Conservation (phyloP, 2,888 invertebrate species). For the Globia sparganii region DNA sequence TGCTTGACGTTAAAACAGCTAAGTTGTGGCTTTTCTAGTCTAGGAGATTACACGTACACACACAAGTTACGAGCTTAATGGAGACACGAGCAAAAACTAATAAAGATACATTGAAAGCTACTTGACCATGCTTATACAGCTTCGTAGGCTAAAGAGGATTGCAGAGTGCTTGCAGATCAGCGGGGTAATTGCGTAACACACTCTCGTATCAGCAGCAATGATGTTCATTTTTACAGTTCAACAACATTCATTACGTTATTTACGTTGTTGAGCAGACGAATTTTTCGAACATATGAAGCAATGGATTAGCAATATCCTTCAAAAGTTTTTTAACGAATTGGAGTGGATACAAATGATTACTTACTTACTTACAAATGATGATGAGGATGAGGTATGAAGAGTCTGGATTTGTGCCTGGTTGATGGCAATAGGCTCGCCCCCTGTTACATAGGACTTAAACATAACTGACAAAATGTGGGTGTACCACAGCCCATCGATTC, state of each 20-base stretch:
- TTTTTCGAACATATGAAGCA: neutral
- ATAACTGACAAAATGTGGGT: neutral
- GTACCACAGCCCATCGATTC: too few relatives aligned
- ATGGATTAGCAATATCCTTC: neutral
- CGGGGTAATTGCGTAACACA: too few relatives aligned
- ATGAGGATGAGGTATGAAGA: neutral
- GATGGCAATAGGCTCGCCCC: neutral
- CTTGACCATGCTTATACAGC: neutral
- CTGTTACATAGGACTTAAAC: neutral
- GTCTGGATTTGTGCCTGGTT: neutral
- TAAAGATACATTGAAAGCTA: conserved; percentile 15
- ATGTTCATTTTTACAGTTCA: too few relatives aligned
- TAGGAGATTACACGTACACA: conserved; percentile 35
- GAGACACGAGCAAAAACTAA: conserved; percentile 45
- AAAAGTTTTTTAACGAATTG: neutral
- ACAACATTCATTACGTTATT: too few relatives aligned
- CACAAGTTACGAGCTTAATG: conserved; percentile 20
- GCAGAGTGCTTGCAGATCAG: neutral
- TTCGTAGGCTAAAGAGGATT: neutral
- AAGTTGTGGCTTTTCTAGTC: conserved; percentile 34
- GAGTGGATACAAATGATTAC: neutral
- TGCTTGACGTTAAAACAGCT: conserved; percentile 32
- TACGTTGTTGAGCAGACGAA: neutral
- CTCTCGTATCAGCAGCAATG: neutral
- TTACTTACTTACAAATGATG: too few relatives aligned